Base-by-base conservation (phyloP, 2,113 vertebrate species). In the Nerophis ophidion region DNA sequence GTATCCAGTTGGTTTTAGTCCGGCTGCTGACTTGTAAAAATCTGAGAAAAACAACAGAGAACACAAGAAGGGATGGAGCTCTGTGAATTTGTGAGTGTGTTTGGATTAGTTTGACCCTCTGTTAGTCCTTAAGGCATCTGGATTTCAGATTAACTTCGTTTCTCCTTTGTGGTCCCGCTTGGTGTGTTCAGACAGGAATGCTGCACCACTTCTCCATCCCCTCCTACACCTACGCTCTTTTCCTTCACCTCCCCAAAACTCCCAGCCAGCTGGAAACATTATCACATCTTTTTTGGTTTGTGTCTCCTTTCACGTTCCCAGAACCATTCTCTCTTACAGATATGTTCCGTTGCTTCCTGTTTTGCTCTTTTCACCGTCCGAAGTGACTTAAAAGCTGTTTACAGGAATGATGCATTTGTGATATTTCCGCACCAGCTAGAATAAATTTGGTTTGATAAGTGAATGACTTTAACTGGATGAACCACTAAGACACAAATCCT, bases 111-210 rank as follows among this genome's bases (percentile, higher is more conserved):
- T 69, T 81, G 72, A 84, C 83, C 75, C 71, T 77, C 66, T 69
- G 76, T 60, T 75, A 80, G 65, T 87, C 72, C 61, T 72, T 5
- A 26, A 70, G 48, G 81, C 85, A 87, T 87, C 85, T 87, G 85
- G 83, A 81, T 81, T 87, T 84, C 70, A 77, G 74, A 80, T 87
- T 63, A 85, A 47, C 71, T 54, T 71, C 74, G 72, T 48, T 58
- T 73, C 72, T 54, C 68, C 72, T 74, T 46, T 56, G 75, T 62
- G 8, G 47, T 68, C 53, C 62, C 6, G 49, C 66, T 68, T 68
- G 70, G 67, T 64, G 70, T 71, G 76, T 75, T 77, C 58, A 40
- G 81, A 71, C 76, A 79, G 85, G 88, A 89, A 89, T 89, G 83
- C 72, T 70, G 70, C 71, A 49, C 53, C 50, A 63, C 49, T 75